phyloP scores from a whole-genome alignment of 2,888 invertebrate genomes.

The Leistus spinibarbis region DNA sequence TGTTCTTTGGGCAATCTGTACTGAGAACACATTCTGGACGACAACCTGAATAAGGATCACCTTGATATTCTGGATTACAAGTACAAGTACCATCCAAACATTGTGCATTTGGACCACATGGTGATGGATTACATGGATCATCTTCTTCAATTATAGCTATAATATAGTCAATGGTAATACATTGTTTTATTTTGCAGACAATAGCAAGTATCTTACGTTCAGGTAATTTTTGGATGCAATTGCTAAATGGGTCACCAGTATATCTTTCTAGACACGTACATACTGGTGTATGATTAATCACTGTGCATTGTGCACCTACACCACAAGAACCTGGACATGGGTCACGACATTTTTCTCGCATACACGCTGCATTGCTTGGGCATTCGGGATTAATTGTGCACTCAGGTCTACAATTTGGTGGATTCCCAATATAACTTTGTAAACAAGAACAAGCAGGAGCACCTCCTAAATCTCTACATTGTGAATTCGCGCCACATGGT shows the following conservation, averaged over 20 bases:
- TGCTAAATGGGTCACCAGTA: conserved; percentile 64
- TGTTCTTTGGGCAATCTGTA: conserved; percentile 69
- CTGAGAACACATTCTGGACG: conserved; percentile 74
- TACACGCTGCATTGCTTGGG: conserved; percentile 71
- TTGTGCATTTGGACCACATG: conserved; percentile 74
- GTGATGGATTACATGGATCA: conserved; percentile 72
- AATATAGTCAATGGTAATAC: too few relatives aligned
- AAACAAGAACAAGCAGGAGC: conserved; percentile 71
- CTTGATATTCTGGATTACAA: conserved; percentile 69
- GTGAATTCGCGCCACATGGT: conserved; percentile 71
- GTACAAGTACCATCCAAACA: conserved; percentile 72
- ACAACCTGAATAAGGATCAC: conserved; percentile 72
- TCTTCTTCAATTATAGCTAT: conserved; percentile 52
- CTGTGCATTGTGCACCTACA: conserved; percentile 65
- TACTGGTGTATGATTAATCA: conserved; percentile 72
- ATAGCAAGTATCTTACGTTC: conserved; percentile 39
- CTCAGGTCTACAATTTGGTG: conserved; percentile 75
- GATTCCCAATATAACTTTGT: conserved; percentile 68
- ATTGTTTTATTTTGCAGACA: too few relatives aligned
- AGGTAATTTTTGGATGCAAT: conserved; percentile 57
- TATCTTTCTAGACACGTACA: conserved; percentile 68
- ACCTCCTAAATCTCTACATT: conserved; percentile 66
- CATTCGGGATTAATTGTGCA: conserved; percentile 77
- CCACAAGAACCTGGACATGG: conserved; percentile 78
- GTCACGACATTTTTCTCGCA: conserved; percentile 74